Base-by-base conservation (phyloP, 2,797 vertebrate species). In the Gastrophryne carolinensis region DNA sequence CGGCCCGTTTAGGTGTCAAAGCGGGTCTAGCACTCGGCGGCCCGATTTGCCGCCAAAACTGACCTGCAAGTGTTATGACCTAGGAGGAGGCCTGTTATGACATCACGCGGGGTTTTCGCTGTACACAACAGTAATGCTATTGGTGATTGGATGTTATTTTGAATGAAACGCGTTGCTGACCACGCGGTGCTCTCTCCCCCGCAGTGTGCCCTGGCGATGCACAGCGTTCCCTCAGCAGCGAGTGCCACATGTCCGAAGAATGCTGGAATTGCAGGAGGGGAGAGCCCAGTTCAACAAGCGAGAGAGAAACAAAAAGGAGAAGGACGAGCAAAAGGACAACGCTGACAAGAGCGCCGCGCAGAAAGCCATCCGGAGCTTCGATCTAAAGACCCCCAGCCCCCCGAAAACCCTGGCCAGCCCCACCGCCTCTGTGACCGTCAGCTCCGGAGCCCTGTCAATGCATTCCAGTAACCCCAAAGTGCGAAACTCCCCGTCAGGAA, bases 401-500 rank as follows among this genome's bases (percentile, higher is more conserved):
- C 90, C 90, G 91, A 83, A 85, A 85, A 92, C 88, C 92, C 94
- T 94, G 93, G 95, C 92, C 89, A 91, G 92, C 87, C 92, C 89
- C 89, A 93, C 94, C 86, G 93, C 90, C 74, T 93, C 90, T 30
- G 89, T 83, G 86, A 86, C 86, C 78, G 87, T 83, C 80, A 87
- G 89, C 90, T 92, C 95, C 91, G 96, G 95, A 95, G 91, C 95
- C 87, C 96, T 94, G 94, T 98, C 97, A 95, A 98, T 98, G 96
- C 97, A 99, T 98, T 94, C 96, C 95, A 98, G 95, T 87, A 93
- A 92, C 86, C 89, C 92, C 92, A 95, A 98, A 95, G 92, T 98
- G 91, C 98, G 96, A 91, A 98, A 95, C 93, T 99, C 97, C 92
- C 95, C 95, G 15, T 97, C 96, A 92, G 94, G 95, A 93, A 98